Base-by-base conservation (phyloP, 2,888 invertebrate species). In the Drosophila meridionalis region DNA sequence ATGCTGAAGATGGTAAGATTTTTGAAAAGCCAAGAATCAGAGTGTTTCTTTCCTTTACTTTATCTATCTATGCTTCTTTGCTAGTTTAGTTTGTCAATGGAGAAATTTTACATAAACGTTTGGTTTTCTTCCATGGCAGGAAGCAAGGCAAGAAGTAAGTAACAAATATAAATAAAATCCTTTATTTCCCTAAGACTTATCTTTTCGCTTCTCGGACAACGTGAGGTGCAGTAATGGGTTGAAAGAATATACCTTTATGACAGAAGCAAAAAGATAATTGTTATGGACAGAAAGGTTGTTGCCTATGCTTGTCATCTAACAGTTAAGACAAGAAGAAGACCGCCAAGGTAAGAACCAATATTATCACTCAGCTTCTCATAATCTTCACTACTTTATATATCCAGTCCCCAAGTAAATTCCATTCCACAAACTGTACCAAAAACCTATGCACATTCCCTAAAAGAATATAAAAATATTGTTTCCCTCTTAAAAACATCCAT, bases 61-160 rank as follows among this genome's bases (percentile, higher is more conserved):
- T n/a, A n/a, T n/a, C 47, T 28, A 47, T 28, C 28, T 7, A 28
- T 11, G 12, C 32, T 34, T 20, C 20, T 20, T 5, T 20, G 2
- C 20, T 11, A 6, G 0, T 6, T 11, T 30, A 48, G 8, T 52
- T 5, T 11, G 11, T 6, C n/a, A n/a, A 14, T 30, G 1, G 3
- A 1, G 14, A 0, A 28, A 28, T 12, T 32, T 0, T 1, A 6
- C 9, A n/a, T 30, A n/a, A n/a, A 8, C 0, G n/a, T n/a, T n/a
- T n/a, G n/a, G n/a, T n/a, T n/a, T n/a, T n/a, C n/a, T n/a, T n/a
- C n/a, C n/a, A n/a, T n/a, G n/a, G 5, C 50, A 5, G 11, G 50
- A 32, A 50, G 5, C 32, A 50, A 20, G 9, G 12, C 14, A 32
- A n/a, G 3, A 14, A n/a, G 14, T 32, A 8, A n/a, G 0, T 32